A percentile compares a stretch with the other conserved stretches of the same genome.
phyloP scores from a whole-genome alignment of 1,140 invertebrate species.

The Penaeus japonicus region DNA sequence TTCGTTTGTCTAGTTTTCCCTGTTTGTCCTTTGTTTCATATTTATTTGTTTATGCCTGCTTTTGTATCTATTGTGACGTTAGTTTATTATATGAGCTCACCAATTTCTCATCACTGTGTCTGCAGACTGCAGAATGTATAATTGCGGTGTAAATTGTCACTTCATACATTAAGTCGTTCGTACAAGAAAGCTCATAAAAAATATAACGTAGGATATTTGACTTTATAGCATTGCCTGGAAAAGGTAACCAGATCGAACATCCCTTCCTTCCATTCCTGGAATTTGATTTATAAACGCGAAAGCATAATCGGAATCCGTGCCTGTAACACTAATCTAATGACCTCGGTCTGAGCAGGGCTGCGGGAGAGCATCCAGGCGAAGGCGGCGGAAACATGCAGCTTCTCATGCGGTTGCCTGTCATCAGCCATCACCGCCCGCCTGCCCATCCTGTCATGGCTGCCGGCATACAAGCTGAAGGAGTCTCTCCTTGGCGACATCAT shows the following conservation, averaged over 20 bases:
- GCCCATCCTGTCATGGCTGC: conserved; percentile 58
- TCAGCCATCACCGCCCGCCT: conserved; percentile 23
- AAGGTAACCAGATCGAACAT: too few relatives aligned
- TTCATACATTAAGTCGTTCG: too few relatives aligned
- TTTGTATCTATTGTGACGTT: not conserved
- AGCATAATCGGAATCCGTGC: too few relatives aligned
- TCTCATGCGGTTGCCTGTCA: conserved; percentile 11
- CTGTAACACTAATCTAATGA: too few relatives aligned
- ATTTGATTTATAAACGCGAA: too few relatives aligned
- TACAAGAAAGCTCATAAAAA: too few relatives aligned
- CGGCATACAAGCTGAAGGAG: conserved; percentile 34
- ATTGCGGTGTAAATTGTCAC: too few relatives aligned
- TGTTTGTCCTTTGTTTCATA: not conserved
- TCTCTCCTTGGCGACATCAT: conserved; percentile 58
- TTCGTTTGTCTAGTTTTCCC: not conserved
- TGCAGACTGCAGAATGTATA: too few relatives aligned
- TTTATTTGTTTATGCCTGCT: not conserved
- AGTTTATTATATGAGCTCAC: not conserved
- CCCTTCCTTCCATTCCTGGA: too few relatives aligned
- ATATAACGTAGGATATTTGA: too few relatives aligned
- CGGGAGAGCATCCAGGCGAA: not conserved
- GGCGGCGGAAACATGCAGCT: not conserved
- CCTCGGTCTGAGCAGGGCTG: not conserved
- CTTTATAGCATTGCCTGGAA: too few relatives aligned
- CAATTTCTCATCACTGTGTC: too few relatives aligned